Evolutionary conservation across 2,113 vertebrate species (phyloP), one percentile per base, ranked within the genome.

Genomic region (Zingel zingel): DNA sequence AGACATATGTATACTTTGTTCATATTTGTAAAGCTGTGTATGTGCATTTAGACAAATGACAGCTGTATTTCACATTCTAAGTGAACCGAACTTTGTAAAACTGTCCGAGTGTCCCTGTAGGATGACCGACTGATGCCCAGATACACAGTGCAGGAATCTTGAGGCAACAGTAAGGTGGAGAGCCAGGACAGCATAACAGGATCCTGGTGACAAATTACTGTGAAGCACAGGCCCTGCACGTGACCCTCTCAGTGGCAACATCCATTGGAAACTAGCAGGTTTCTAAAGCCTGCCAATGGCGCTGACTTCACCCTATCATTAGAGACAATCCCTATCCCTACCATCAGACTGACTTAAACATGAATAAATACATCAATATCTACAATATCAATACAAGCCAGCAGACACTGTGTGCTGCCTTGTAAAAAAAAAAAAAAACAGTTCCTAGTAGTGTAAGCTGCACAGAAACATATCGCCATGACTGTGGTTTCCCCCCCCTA

Each of bases 151-250:
- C 25, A 30, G 56, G 62, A 36, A 25, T 67, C 75, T 59, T 14
- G 10, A 39, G 59, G 61, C 58, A 15, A 4, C 8, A 21, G 21
- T 65, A 25, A 66, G 47, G 25, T 68, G 63, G 47, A 71, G 59
- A 58, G 53, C 33, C 33, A 19, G 61, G n/a, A 27, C 3, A 19
- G 21, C 51, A 10, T 10, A 36, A 43, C 56, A 36, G 6, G 59
- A 51, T 63, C 54, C 61, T 59, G 61, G 68, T 66, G 63, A 53
- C 61, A 72, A 59, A 77, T 73, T 16, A 67, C 61, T 33, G 30
- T 45, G 30, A 77, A 39, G 66, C 43, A 13, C 48, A 39, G 43
- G 51, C 57, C 57, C 74, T 66, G 67, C 74, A 53, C 72, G 74
- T 11, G 62, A 11, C 23, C 62, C 61, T 61, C 21, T 51, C 33